phyloP scores from a whole-genome alignment of 2,888 invertebrate genomes.

The Auanema sp. region DNA sequence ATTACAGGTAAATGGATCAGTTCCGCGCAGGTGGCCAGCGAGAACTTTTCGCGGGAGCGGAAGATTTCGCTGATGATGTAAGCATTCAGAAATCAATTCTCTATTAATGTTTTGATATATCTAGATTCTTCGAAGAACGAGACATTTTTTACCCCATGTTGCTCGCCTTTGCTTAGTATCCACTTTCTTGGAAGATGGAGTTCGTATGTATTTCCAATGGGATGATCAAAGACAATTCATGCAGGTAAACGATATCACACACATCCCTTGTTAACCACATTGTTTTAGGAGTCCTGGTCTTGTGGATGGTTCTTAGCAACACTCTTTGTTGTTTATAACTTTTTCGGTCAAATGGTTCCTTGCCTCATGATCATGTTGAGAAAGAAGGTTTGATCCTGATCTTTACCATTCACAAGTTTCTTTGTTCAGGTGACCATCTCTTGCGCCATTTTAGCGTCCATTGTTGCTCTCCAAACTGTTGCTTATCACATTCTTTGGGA shows the following conservation, averaged over 20 bases:
- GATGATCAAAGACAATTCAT: conserved; percentile 66
- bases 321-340: conserved; percentile 89
- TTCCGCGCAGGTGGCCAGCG: conserved; percentile 43
- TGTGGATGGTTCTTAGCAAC: conserved; percentile 92
- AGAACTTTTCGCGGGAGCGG: conserved; percentile 52
- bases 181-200: conserved; percentile 97
- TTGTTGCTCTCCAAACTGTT: conserved; percentile 84
- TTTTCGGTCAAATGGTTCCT: conserved; percentile 91
- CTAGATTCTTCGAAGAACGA: conserved; percentile 63
- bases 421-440: conserved; percentile 72
- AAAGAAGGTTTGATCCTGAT: conserved; percentile 70
- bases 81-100: conserved; percentile 18
- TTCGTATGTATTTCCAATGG: conserved; percentile 95
- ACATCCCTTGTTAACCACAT: not conserved
- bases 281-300: conserved; percentile 70
- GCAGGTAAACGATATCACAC: conserved; percentile 26
- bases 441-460: conserved; percentile 88
- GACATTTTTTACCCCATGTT: conserved; percentile 82
- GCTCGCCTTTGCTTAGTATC: conserved; percentile 94
- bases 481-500: conserved; percentile 90
- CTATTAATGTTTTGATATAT: conserved; percentile 8
- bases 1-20: conserved; percentile 36
- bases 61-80: conserved; percentile 61
- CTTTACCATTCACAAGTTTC: not conserved
- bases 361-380: conserved; percentile 93